These are phyloP conservation scores for Crocallis elinguaria DNA, from an alignment of 2,888 invertebrate species.

Conservation along the genomic window DNA sequence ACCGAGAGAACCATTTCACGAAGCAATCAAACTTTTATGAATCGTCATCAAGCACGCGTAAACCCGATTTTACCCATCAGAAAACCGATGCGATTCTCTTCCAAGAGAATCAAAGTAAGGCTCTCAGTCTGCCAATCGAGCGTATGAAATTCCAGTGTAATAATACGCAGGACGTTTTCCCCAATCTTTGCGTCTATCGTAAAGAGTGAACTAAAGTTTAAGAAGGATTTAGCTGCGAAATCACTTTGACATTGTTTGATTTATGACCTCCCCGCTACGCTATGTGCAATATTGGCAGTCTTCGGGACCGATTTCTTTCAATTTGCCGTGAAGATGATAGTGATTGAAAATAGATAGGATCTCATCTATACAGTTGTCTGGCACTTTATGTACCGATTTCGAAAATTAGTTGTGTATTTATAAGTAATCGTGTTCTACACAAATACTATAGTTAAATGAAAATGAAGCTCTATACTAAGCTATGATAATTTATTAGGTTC, in stretches of 20 bases:
- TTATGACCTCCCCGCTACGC: slow-evolving; percentile 36
- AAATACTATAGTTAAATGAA: no score
- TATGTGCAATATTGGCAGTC: slow-evolving; percentile 29
- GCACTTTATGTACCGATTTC: neutral
- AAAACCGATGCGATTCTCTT: slow-evolving; percentile 39
- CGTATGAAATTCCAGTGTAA: slow-evolving; percentile 42
- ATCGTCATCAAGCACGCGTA: slow-evolving; percentile 39
- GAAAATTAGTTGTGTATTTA: neutral
- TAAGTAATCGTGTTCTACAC: no score
- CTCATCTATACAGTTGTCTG: slow-evolving; percentile 4
- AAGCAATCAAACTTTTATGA: slow-evolving; percentile 41
- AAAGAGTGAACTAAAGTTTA: slow-evolving; percentile 45
- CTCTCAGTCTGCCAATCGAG: slow-evolving; percentile 39
- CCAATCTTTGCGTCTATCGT: slow-evolving; percentile 34
- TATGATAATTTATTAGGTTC: no score
- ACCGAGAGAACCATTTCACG: slow-evolving; percentile 28
- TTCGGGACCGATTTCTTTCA: slow-evolving; percentile 25
- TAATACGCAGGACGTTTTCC: slow-evolving; percentile 39
- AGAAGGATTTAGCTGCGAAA: slow-evolving; percentile 42
- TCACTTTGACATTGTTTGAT: slow-evolving; percentile 48
- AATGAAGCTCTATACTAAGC: no score
- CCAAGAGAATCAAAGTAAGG: slow-evolving; percentile 36
- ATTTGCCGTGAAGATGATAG: slow-evolving; percentile 19
- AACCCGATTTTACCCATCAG: slow-evolving; percentile 49
- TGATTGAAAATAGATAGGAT: slow-evolving; percentile 14